Conservation (phyloP, 2,888 invertebrate species). For the Drosophila kuntzei region DNA sequence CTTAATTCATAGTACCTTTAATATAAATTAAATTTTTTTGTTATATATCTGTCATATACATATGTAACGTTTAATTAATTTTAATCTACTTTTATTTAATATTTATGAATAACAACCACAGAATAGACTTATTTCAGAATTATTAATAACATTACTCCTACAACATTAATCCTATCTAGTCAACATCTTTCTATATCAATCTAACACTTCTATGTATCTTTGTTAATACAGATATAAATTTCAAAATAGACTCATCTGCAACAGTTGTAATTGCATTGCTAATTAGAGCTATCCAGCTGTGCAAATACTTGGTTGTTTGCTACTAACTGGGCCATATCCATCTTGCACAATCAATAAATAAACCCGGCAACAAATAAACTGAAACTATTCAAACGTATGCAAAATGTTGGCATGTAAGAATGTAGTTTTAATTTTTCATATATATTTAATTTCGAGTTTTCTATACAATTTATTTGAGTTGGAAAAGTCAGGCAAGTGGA, state of each 20-base stretch:
- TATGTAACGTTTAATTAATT: no score
- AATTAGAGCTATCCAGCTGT: conserved; percentile 54
- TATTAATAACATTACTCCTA: no score
- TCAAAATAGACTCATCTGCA: conserved; percentile 3
- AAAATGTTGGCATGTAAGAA: conserved; percentile 39
- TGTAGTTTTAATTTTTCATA: background rate
- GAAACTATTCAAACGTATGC: conserved; percentile 7
- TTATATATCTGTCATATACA: no score
- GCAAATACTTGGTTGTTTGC: conserved; percentile 26
- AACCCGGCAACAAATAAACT: conserved; percentile 8
- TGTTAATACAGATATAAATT: background rate
- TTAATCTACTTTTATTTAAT: background rate
- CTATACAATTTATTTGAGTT: conserved; percentile 50
- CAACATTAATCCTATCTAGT: background rate
- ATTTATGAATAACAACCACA: no score
- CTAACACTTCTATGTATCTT: background rate
- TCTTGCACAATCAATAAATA: conserved; percentile 39
- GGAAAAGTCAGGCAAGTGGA: conserved; percentile 73
- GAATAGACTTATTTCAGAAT: no score
- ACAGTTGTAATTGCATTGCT: conserved; percentile 34
- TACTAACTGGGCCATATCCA: conserved; percentile 31
- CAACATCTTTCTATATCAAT: background rate
- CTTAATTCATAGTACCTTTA: no score
- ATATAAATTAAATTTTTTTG: no score
- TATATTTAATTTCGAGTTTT: background rate